phyloP scores from a whole-genome alignment of 2,113 vertebrate species.

The Sorex fumeus region DNA sequence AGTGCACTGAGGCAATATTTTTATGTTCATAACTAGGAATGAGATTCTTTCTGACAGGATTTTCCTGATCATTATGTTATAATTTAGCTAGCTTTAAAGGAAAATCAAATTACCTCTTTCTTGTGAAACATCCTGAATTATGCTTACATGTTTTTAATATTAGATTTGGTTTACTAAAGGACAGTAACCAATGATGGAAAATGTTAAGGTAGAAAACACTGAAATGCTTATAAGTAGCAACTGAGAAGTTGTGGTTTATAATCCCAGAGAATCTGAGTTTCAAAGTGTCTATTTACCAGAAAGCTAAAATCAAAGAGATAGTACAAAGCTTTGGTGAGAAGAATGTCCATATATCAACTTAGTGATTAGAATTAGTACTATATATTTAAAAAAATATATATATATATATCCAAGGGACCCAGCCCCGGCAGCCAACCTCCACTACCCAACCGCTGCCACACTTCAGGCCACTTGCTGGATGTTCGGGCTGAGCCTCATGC shows the following conservation, averaged over 20 bases:
- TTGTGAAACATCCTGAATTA: constrained; percentile 68
- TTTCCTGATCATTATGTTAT: constrained; percentile 57
- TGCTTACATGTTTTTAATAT: constrained; percentile 71
- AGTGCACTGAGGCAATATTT: constrained; percentile 30
- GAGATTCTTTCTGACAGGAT: constrained; percentile 48
- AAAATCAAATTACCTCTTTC: constrained; percentile 66
- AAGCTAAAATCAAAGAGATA: constrained; percentile 69
- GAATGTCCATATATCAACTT: background rate
- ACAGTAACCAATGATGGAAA: constrained; percentile 34
- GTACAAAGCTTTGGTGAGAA: constrained; percentile 25
- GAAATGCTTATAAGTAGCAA: constrained; percentile 50
- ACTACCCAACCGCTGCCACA: no score
- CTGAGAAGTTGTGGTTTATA: constrained; percentile 55
- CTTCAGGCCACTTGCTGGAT: no score
- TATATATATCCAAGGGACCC: no score
- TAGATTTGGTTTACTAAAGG: constrained; percentile 67
- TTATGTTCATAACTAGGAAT: constrained; percentile 45
- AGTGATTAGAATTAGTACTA: background rate
- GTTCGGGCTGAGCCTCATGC: no score
- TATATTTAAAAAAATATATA: no score
- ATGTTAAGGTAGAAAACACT: constrained; percentile 60
- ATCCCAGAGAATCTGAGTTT: constrained; percentile 49
- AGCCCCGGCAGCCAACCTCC: no score
- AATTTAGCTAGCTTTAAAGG: constrained; percentile 65
- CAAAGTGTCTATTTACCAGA: constrained; percentile 42